Conservation (phyloP, 2,888 invertebrate species). For the Erannis defoliaria region DNA sequence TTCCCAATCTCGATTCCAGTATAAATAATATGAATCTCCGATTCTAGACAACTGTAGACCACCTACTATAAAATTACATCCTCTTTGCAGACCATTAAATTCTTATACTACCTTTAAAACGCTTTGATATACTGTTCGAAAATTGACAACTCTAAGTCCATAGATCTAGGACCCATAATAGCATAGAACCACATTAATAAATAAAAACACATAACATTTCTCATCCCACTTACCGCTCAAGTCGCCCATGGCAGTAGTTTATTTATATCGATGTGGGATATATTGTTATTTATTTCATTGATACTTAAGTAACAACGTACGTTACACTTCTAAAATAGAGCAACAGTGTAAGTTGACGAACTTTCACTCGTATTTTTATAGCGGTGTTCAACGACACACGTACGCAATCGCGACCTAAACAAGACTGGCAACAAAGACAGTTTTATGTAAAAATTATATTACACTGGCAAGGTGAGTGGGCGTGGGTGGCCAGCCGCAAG, state of each 20-base stretch:
- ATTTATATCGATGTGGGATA: neutral
- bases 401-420: neutral
- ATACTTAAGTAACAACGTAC: neutral
- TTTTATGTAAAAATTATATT: too few species aligned
- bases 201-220: conserved; percentile 1
- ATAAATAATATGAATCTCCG: too few species aligned
- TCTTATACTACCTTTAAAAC: too few species aligned
- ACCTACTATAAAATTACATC: too few species aligned
- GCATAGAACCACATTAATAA: neutral
- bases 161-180: neutral
- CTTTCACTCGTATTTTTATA: conserved; percentile 28
- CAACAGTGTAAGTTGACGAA: conserved; percentile 12
- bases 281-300: conserved; percentile 7
- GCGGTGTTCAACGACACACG: neutral
- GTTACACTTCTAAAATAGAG: conserved; percentile 6
- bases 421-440: conserved; percentile 7
- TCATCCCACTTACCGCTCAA: conserved; percentile 44
- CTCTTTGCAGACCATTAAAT: too few species aligned
- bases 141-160: neutral
- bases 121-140: too few species aligned
- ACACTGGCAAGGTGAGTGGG: too few species aligned
- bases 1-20: too few species aligned
- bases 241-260: conserved; percentile 38
- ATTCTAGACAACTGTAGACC: too few species aligned
- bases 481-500: too few species aligned